phyloP scores from a whole-genome alignment of 2,113 vertebrate species.

The Scomber colias region DNA sequence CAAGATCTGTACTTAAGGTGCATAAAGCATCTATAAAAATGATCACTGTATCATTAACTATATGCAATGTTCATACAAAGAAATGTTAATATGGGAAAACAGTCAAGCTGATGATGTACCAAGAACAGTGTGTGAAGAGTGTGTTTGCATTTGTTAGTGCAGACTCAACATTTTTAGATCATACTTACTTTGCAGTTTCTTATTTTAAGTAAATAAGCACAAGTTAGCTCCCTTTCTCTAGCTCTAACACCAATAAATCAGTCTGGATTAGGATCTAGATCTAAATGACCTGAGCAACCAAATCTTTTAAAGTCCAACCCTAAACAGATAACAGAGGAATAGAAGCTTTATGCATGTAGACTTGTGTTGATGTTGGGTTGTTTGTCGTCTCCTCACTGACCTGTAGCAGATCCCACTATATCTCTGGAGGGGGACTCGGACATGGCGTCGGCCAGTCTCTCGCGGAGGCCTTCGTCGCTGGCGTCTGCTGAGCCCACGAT shows the following conservation, averaged over 20 bases:
- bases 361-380: not conserved
- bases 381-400: slow-evolving; percentile 79
- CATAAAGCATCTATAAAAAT: not conserved
- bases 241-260: no score
- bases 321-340: not conserved
- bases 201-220: no score
- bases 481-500: slow-evolving; percentile 90
- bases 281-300: not conserved
- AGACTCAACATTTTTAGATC: no score
- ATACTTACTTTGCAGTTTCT: no score
- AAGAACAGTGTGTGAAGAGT: no score
- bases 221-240: not conserved
- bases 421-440: slow-evolving; percentile 96
- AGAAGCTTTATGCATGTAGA: not conserved
- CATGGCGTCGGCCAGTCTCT: slow-evolving; percentile 97
- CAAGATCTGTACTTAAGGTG: not conserved
- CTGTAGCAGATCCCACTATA: slow-evolving; percentile 94
- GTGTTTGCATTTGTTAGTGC: no score
- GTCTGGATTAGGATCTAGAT: not conserved
- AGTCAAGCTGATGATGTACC: not conserved
- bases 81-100: not conserved
- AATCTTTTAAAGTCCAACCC: not conserved
- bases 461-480: slow-evolving; percentile 93
- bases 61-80: not conserved
- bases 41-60: not conserved